Evolutionary conservation across 2,113 vertebrate species (phyloP).

Genomic region (Apaloderma vittatum): DNA sequence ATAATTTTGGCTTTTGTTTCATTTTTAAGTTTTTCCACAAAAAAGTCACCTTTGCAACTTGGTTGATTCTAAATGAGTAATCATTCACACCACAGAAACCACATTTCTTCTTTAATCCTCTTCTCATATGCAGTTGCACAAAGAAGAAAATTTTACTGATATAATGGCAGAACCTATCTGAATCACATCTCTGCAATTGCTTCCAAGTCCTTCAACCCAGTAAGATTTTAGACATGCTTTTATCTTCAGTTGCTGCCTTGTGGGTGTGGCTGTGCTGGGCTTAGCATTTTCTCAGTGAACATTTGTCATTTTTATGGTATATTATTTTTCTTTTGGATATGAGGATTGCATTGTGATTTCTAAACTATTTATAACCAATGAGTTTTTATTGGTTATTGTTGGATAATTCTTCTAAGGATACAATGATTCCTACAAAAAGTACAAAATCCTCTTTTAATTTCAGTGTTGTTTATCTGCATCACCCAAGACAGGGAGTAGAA

Average conservation of each 20-base stretch:
- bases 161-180: background rate
- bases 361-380: background rate
- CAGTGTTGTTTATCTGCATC: background rate
- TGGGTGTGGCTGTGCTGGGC: background rate
- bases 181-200: background rate
- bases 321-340: background rate
- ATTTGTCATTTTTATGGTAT: background rate
- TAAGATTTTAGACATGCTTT: background rate
- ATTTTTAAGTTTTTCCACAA: background rate
- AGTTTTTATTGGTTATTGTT: background rate
- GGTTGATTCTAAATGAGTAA: background rate
- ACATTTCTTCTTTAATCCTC: background rate
- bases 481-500: background rate
- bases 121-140: background rate
- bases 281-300: background rate
- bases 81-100: background rate
- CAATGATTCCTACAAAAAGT: background rate
- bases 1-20: background rate
- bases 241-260: background rate
- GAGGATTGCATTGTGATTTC: background rate
- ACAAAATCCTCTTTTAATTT: background rate
- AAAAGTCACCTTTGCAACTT: background rate
- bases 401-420: background rate
- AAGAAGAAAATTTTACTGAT: rapidly evolving
- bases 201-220: background rate